Conservation (phyloP, 2,888 invertebrate species). For the Sarcophaga caerulescens region DNA sequence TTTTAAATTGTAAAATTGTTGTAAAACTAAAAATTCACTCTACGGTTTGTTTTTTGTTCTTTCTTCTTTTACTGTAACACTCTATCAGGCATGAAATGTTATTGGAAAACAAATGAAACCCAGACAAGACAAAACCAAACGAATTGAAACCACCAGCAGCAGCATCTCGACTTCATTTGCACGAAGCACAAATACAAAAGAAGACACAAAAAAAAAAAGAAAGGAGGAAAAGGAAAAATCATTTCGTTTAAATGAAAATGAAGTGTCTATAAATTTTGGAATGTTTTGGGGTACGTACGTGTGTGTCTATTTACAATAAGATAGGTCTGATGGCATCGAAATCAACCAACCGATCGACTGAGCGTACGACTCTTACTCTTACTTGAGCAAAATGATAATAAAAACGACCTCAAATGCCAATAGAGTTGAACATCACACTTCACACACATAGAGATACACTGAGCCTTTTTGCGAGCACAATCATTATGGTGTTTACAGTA, state of each 20-base stretch:
- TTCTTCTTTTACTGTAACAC: neutral
- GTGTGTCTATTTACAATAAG: neutral
- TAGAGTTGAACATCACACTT: constrained; percentile 42
- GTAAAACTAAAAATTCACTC: constrained; percentile 29
- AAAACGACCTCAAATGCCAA: constrained; percentile 55
- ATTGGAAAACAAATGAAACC: neutral
- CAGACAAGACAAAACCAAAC: constrained; percentile 16
- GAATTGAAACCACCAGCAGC: constrained; percentile 45
- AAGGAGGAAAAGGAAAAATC: neutral
- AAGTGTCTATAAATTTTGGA: constrained; percentile 58
- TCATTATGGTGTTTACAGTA: constrained; percentile 45
- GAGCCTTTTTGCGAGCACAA: constrained; percentile 25
- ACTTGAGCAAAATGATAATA: constrained; percentile 18
- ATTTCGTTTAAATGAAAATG: constrained; percentile 57
- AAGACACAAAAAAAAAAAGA: neutral
- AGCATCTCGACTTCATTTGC: constrained; percentile 23
- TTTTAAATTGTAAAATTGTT: constrained; percentile 58
- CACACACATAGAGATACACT: neutral
- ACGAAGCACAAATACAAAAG: too few species aligned
- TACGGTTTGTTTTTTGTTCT: neutral
- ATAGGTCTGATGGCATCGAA: neutral
- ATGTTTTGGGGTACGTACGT: constrained; percentile 15
- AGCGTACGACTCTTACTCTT: neutral
- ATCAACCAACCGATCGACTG: constrained; percentile 21
- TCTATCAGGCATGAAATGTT: neutral